A percentile compares a stretch with the other conserved stretches of the same genome.
Evolutionary conservation across 1,140 invertebrate genomes (phyloP).

Genomic region (Macrobrachium rosenbergii): DNA sequence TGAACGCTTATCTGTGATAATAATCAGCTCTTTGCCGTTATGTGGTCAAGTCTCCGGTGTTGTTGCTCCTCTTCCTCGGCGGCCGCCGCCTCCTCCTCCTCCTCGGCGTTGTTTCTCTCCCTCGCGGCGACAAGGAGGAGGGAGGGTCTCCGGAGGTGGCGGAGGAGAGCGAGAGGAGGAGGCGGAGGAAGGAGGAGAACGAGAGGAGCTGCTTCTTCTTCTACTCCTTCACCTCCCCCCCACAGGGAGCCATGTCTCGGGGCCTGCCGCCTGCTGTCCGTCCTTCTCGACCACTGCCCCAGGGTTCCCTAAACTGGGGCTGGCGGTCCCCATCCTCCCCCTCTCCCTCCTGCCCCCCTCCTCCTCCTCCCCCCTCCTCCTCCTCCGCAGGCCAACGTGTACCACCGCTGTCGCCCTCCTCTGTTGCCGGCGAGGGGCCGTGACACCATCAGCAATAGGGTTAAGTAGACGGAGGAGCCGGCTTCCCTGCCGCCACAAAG

Average conservation of each 20-base stretch:
- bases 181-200: conserved; percentile 13
- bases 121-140: conserved; percentile 9
- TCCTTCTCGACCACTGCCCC: conserved; percentile 66
- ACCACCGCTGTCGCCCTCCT: conserved; percentile 33
- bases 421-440: conserved; percentile 37
- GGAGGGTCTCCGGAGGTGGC: background rate
- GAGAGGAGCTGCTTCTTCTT: too few relatives aligned
- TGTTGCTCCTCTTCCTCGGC: background rate
- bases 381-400: conserved; percentile 9
- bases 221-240: too few relatives aligned
- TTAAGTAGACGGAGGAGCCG: conserved; percentile 4
- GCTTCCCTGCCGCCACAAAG: too few relatives aligned
- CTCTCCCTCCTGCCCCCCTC: too few relatives aligned
- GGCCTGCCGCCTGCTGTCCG: conserved; percentile 62
- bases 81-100: too few relatives aligned
- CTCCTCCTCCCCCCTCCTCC: too few relatives aligned
- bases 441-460: conserved; percentile 38
- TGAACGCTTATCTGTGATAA: conserved; percentile 57
- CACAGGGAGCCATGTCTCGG: conserved; percentile 27
- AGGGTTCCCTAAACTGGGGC: conserved; percentile 46
- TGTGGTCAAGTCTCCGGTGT: conserved; percentile 12
- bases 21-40: conserved; percentile 49
- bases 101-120: too few relatives aligned
- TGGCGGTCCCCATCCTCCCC: conserved; percentile 1
- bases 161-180: conserved; percentile 28